Evolutionary conservation across 1,140 invertebrate species (phyloP).

Genomic region (Bombus waltoni): DNA sequence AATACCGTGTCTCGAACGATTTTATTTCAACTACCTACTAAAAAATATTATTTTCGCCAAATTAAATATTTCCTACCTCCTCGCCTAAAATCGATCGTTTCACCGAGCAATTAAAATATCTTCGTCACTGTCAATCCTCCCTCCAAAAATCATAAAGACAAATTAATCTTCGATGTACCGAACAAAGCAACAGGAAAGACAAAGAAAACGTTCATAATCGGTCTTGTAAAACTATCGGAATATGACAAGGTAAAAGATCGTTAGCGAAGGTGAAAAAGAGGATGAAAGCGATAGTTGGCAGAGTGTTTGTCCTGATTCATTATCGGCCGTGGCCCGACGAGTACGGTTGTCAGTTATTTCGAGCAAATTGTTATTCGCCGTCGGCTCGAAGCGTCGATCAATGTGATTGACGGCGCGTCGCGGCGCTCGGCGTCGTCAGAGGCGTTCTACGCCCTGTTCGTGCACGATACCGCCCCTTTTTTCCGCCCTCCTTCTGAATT

Average conservation of each 20-base stretch:
- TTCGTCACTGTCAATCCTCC: neutral
- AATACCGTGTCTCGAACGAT: neutral
- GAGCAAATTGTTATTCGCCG: conserved; percentile 70
- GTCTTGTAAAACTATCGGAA: neutral
- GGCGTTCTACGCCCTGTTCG: neutral
- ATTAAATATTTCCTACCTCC: neutral
- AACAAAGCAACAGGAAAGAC: neutral
- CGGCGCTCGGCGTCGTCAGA: conserved; percentile 13
- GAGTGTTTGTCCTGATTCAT: conserved; percentile 40
- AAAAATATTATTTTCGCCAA: neutral
- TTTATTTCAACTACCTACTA: neutral
- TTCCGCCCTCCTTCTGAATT: conserved; percentile 9
- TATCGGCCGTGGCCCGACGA: conserved; percentile 24
- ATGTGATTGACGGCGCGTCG: conserved; percentile 64
- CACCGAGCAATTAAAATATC: neutral
- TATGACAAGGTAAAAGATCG: conserved; percentile 4
- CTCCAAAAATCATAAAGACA: too few species aligned
- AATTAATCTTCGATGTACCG: neutral
- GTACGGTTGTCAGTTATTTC: conserved; percentile 57
- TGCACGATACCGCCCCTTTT: conserved; percentile 8
- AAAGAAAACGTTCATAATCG: neutral
- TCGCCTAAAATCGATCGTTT: neutral
- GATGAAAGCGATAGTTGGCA: conserved; percentile 6
- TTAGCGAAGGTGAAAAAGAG: neutral
- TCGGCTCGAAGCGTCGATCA: conserved; percentile 69